A percentile compares a stretch with the other conserved stretches of the same genome.
These are phyloP conservation scores for Aeoliscus strigatus DNA, from an alignment of 2,797 vertebrate species.

Conservation along the genomic window DNA sequence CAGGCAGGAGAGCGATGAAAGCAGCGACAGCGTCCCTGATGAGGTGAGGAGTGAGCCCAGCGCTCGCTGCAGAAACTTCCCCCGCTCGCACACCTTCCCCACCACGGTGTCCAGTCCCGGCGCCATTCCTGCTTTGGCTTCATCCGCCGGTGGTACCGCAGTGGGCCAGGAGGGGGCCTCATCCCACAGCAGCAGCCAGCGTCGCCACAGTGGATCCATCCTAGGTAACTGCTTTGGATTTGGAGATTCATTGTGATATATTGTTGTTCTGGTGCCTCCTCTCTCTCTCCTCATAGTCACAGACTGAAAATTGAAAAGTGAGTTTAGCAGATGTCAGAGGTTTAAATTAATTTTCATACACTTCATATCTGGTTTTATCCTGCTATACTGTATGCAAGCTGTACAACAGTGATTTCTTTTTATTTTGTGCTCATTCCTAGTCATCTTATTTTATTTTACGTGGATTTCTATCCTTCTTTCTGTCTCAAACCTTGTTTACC, in stretches of 20 bases:
- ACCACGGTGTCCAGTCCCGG: conserved; percentile 64
- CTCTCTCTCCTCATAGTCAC: too few relatives aligned
- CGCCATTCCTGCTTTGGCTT: conserved; percentile 54
- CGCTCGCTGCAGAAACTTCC: conserved; percentile 57
- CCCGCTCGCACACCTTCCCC: conserved; percentile 86
- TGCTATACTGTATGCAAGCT: too few relatives aligned
- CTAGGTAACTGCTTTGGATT: conserved; percentile 74
- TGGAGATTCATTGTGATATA: not conserved
- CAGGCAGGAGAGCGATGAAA: conserved; percentile 93
- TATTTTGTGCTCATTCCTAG: too few relatives aligned
- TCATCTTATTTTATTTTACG: too few relatives aligned
- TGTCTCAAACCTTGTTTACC: too few relatives aligned
- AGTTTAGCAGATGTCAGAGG: too few relatives aligned
- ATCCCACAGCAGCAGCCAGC: conserved; percentile 76
- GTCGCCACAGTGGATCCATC: conserved; percentile 74
- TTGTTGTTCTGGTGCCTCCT: not conserved
- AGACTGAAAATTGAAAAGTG: too few relatives aligned
- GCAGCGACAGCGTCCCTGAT: conserved; percentile 86
- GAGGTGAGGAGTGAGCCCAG: conserved; percentile 70
- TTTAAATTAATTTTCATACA: too few relatives aligned
- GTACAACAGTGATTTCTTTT: too few relatives aligned
- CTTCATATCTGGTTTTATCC: too few relatives aligned
- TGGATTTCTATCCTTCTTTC: too few relatives aligned
- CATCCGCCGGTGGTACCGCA: conserved; percentile 38
- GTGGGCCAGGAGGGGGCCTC: conserved; percentile 74